Conservation (phyloP, 2,888 invertebrate genomes). For the Microplitis manilae region DNA sequence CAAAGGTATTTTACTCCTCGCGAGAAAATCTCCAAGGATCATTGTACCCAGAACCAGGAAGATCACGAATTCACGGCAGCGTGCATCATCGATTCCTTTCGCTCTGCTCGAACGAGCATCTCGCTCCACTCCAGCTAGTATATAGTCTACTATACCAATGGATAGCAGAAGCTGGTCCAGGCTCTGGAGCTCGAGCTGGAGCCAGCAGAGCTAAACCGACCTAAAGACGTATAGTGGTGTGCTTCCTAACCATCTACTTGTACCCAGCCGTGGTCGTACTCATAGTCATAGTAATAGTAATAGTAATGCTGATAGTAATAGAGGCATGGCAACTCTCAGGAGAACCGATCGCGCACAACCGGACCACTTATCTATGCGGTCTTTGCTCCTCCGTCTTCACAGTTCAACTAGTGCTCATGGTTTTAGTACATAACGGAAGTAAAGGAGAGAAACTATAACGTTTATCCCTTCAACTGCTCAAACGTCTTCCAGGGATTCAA, state of each 20-base stretch:
- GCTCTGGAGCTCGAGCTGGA: not conserved
- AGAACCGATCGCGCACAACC: slow-evolving; percentile 19
- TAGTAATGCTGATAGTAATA: not conserved
- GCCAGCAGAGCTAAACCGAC: not conserved
- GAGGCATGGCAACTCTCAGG: not conserved
- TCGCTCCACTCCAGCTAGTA: slow-evolving; percentile 40
- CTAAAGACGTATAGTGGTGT: not conserved
- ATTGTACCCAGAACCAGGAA: slow-evolving; percentile 30
- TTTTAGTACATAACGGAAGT: slow-evolving; percentile 31
- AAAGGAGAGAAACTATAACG: slow-evolving; percentile 13
- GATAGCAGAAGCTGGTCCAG: not conserved
- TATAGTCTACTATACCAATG: not conserved
- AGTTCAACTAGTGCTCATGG: slow-evolving; percentile 17
- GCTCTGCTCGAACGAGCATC: slow-evolving; percentile 49
- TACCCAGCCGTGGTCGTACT: not conserved
- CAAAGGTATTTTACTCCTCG: slow-evolving; percentile 25
- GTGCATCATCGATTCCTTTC: slow-evolving; percentile 54
- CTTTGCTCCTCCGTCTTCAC: slow-evolving; percentile 13
- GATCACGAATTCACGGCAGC: slow-evolving; percentile 55
- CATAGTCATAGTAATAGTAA: not conserved
- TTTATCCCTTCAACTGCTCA: slow-evolving; percentile 10
- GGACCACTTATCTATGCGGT: slow-evolving; percentile 22
- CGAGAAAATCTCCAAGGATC: slow-evolving; percentile 23
- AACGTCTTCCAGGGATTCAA: slow-evolving; percentile 28
- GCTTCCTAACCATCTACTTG: not conserved